Percentiles rank a stretch among this genome's conserved stretches.
These are phyloP conservation scores for Xylocampa areola DNA, from an alignment of 2,888 invertebrate genomes.

Conservation along the genomic window DNA sequence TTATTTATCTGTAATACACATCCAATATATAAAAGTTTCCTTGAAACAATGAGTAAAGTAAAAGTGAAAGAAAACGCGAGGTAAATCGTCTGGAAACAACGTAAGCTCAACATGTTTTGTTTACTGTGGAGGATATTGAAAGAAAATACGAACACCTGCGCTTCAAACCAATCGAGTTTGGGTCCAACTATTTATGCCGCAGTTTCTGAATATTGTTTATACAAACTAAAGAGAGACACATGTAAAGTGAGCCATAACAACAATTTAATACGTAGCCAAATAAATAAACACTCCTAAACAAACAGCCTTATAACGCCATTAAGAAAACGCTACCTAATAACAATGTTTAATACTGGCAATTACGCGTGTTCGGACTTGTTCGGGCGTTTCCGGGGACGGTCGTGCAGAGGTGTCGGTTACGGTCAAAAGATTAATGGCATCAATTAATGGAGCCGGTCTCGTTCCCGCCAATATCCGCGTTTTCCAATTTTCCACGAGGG, in stretches of 20 bases:
- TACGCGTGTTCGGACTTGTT: constrained; percentile 37
- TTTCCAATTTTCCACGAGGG: constrained; percentile 70
- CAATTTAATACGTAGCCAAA: constrained; percentile 22
- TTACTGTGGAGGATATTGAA: constrained; percentile 51
- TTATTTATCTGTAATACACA: constrained; percentile 35
- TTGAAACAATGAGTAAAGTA: constrained; percentile 14
- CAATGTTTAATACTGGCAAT: constrained; percentile 40
- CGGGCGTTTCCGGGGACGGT: constrained; percentile 49
- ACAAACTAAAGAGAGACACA: neutral
- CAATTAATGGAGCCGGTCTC: constrained; percentile 74
- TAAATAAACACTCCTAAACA: constrained; percentile 36
- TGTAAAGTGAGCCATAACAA: constrained; percentile 7
- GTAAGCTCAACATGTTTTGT: constrained; percentile 55
- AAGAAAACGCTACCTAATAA: constrained; percentile 29
- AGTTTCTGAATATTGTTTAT: constrained; percentile 20
- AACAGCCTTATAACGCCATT: constrained; percentile 21
- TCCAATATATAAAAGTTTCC: constrained; percentile 33
- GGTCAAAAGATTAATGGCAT: constrained; percentile 80
- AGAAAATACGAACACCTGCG: constrained; percentile 56
- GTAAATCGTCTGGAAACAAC: constrained; percentile 64
- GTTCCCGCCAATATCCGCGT: constrained; percentile 70
- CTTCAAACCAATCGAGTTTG: constrained; percentile 30
- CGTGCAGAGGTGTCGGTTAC: constrained; percentile 66
- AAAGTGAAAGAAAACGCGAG: constrained; percentile 35
- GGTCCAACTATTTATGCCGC: constrained; percentile 17